Evolutionary conservation across 2,888 invertebrate species (phyloP).

Genomic region (Dryocosmus kuriphilus): DNA sequence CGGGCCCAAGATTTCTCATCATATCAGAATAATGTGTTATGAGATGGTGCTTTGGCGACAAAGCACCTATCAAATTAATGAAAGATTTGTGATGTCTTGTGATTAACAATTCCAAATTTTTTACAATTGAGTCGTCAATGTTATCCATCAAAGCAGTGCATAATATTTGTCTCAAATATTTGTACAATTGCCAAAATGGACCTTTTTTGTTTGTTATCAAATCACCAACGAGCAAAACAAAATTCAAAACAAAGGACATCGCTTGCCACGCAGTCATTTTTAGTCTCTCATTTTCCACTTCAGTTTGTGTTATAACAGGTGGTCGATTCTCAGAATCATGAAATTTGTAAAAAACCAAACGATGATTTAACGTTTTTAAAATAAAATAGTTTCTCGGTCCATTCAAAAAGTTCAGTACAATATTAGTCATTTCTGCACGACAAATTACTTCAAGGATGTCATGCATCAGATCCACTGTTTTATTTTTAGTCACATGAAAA

Average conservation of each 20-base stretch:
- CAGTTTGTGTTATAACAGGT: neutral
- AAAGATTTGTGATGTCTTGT: constrained; percentile 36
- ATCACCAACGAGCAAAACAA: constrained; percentile 42
- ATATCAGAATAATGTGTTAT: too few species aligned
- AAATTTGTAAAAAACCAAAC: too few species aligned
- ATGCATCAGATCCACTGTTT: neutral
- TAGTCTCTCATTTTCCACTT: constrained; percentile 18
- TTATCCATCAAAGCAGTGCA: neutral
- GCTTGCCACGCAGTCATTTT: constrained; percentile 42
- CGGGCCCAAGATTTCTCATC: constrained; percentile 16
- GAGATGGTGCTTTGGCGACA: too few species aligned
- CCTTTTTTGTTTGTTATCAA: constrained; percentile 24
- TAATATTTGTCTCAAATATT: constrained; percentile 33
- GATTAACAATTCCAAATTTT: constrained; percentile 22
- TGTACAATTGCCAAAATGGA: constrained; percentile 38
- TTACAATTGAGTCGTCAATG: constrained; percentile 30
- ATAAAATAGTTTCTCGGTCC: neutral
- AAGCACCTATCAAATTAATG: neutral
- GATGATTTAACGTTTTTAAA: too few species aligned
- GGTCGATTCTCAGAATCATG: constrained; percentile 17
- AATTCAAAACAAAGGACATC: constrained; percentile 37
- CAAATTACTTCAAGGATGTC: neutral
- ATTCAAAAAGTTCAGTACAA: neutral
- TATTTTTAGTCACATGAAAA: neutral
- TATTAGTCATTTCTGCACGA: neutral